Evolutionary conservation across 2,888 invertebrate genomes (phyloP), one percentile per base, ranked within the genome.

Genomic region (Esperia sulphurella): DNA sequence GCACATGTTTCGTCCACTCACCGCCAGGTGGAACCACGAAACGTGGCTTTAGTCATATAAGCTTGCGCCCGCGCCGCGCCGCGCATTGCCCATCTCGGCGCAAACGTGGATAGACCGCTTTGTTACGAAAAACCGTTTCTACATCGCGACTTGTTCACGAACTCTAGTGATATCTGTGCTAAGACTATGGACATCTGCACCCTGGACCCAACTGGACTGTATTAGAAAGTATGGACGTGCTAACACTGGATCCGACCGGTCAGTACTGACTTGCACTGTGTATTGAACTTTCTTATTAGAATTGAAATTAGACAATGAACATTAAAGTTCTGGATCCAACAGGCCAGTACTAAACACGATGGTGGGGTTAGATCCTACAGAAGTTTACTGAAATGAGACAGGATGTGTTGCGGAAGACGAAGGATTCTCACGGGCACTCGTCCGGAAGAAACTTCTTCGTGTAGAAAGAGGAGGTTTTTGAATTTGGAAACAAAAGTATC

Each of bases 351-450:
- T 84, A 76, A 68, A 55, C 60, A 72, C 43, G 49, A 86, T 87
- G 86, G 67, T 83, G 65, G 85, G 85, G 59, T 70, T 86, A 61
- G 87, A 88, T 63, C 87, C 87, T 52, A 88, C 87, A 50, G 87
- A 87, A 75, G 82, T 87, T 59, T 87, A 88, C 64, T 87, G 56
- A 35, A n/a, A 75, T 65, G 68, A 70, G 53, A 65, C 72, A 84
- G 80, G 70, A 89, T 88, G 88, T 89, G 89, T 73, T 88, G 88
- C 74, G 88, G 89, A 65, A 79, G 79, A 59, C 74, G 88, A 53
- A 81, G 70, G 61, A 87, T 89, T 54, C 71, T 58, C 57, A 85
- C 87, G 57, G 88, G 88, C 63, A 82, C 82, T 52, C 75, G 77
- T 58, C 85, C 83, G 50, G 80, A 81, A 63, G 88, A 88, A 62